Base-by-base conservation (phyloP, 1,140 invertebrate genomes). In the Panagrolaimus sp. region DNA sequence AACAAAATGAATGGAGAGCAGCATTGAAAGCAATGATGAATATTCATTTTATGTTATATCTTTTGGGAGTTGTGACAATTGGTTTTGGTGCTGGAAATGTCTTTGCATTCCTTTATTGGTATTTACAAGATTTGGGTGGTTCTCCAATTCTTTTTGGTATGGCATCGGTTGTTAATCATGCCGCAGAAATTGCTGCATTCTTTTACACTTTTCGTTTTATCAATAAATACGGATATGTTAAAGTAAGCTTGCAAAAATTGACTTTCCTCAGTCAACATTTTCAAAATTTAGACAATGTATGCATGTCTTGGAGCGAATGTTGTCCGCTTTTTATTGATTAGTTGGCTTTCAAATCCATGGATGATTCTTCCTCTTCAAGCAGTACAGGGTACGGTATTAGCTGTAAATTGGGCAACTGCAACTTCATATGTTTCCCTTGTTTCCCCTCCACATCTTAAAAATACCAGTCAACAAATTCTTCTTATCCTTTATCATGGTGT, bases 31-130 rank as follows among this genome's bases (percentile, higher is more conserved):
- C 94, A 79, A 93, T 94, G 83, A 71, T 90, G 73, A 92, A 93
- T 83, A 81, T 93, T 15, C 93, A 94, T 80, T 93, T 92, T 70
- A 90, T 90, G 2, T 91, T 93, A 0, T 96, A 98, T 82, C 88
- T 99, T 9, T 92, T 96, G 79, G 91, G 97, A 0, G 91, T 94
- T 21, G 97, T 94, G 92, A 95, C 94, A 84, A 96, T 98, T 93
- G 96, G 96, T 62, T 94, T 97, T 82, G 96, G 96, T n/a, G 96
- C 98, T 77, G 96, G 96, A 0, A 86, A 98, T 72, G 96, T 98
- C 70, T 99, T 99, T 85, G 96, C 95, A 1, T 98, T 98, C 85
- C 89, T 98, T 26, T 99, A 98, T 85, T 99, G 96, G 96, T 95
- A 98, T 86, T 87, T 99, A 44, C 83, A 96, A 87, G 96, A 98